phyloP scores from a whole-genome alignment of 2,888 invertebrate species.

The Pachymerium ferrugineum region DNA sequence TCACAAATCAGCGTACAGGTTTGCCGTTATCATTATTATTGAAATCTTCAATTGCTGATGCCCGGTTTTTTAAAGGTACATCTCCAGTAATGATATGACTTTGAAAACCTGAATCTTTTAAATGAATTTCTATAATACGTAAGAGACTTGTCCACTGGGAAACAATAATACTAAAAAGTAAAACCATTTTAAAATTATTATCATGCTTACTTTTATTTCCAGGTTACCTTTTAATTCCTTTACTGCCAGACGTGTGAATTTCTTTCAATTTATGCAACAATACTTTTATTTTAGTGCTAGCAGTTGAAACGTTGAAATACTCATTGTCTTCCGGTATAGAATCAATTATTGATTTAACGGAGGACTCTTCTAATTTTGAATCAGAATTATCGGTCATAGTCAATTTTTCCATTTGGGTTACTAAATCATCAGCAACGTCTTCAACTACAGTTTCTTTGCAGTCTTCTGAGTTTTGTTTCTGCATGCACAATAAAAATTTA shows the following conservation, averaged over 20 bases:
- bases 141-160: slow-evolving; percentile 90
- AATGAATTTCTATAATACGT: slow-evolving; percentile 61
- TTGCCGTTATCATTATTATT: slow-evolving; percentile 59
- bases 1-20: slow-evolving; percentile 49
- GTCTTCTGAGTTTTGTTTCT: neutral
- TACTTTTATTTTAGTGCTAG: neutral
- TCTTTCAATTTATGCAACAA: neutral
- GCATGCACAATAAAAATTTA: neutral
- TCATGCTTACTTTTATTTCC: neutral
- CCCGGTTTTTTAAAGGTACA: slow-evolving; percentile 66
- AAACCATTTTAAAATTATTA: neutral
- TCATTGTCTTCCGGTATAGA: neutral
- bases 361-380: neutral
- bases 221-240: neutral
- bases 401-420: neutral
- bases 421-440: slow-evolving; percentile 7
- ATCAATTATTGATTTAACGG: neutral
- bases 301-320: neutral
- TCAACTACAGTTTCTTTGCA: no score
- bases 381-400: neutral
- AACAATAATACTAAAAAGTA: slow-evolving; percentile 58
- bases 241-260: neutral
- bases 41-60: slow-evolving; percentile 63
- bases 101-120: slow-evolving; percentile 54
- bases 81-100: slow-evolving; percentile 68